A percentile compares a stretch with the other conserved stretches of the same genome.
Conservation (phyloP, 2,797 vertebrate genomes). For the Brotula barbata region DNA sequence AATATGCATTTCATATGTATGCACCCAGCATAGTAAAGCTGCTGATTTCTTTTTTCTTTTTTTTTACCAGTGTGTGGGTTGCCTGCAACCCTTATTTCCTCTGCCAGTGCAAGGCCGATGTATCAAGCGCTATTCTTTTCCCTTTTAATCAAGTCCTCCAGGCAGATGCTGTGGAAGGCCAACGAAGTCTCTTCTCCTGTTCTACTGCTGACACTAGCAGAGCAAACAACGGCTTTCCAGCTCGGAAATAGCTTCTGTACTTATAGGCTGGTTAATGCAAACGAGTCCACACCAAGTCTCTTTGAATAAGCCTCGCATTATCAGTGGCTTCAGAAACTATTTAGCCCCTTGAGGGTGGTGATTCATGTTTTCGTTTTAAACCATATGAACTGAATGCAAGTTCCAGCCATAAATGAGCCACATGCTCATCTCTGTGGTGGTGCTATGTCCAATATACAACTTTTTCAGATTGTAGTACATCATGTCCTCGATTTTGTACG, state of each 20-base stretch:
- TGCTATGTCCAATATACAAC: conserved; percentile 17
- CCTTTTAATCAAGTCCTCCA: conserved; percentile 75
- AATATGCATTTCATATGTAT: conserved; percentile 59
- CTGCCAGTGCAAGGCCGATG: conserved; percentile 64
- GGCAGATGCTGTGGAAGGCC: conserved; percentile 66
- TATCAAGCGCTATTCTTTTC: conserved; percentile 71
- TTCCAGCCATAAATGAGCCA: conserved; percentile 53
- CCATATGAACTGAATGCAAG: conserved; percentile 61
- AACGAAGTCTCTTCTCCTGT: conserved; percentile 58
- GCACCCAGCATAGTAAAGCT: conserved; percentile 56
- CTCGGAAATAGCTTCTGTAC: conserved; percentile 47
- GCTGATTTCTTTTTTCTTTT: too few relatives aligned
- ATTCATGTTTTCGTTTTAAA: conserved; percentile 70
- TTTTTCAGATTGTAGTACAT: conserved; percentile 19
- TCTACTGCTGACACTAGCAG: conserved; percentile 47
- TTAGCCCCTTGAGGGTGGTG: conserved; percentile 54
- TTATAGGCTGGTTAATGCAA: conserved; percentile 51
- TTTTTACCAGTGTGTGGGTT: conserved; percentile 72
- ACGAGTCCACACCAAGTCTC: conserved; percentile 42
- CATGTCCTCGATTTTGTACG: conserved; percentile 20
- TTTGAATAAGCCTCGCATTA: conserved; percentile 65
- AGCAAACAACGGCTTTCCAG: conserved; percentile 52
- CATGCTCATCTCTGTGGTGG: conserved; percentile 43
- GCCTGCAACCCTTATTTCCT: conserved; percentile 67
- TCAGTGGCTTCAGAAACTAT: conserved; percentile 57